phyloP scores from a whole-genome alignment of 2,113 vertebrate species.

The human region GRCh38 chr17:19267001-19267500 shows the following conservation, averaged over 20 bases:
- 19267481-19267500: slow-evolving; percentile 21
- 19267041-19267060: no score
- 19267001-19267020: no score
- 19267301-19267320: neutral
- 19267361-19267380: neutral
- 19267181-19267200: neutral
- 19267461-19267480: neutral
- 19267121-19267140: no score
- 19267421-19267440: neutral
- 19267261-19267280: neutral
- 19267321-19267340: neutral
- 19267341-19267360: neutral
- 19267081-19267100: no score
- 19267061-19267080: no score
- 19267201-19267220: neutral
- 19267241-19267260: neutral
- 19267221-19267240: no score
- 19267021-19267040: no score
- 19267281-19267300: neutral
- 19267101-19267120: no score
- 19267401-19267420: neutral
- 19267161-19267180: neutral
- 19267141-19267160: neutral
- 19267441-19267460: neutral
- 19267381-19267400: neutral